Base-by-base conservation (phyloP, 2,797 vertebrate species). In the Sebastes nivosus region DNA sequence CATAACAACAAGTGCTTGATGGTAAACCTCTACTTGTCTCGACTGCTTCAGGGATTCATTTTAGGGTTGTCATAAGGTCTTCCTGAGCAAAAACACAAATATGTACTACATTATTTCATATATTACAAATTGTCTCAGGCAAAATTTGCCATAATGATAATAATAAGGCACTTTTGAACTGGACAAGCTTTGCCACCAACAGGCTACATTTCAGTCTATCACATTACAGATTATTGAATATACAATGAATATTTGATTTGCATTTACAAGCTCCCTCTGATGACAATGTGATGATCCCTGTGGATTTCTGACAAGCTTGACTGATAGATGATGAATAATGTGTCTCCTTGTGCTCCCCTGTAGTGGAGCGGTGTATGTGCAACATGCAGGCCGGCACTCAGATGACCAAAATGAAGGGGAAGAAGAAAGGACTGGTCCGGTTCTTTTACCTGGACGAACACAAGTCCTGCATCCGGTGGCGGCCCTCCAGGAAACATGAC, bases 281-380 rank as follows among this genome's bases (percentile, higher is more conserved):
- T 57, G 13, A 57, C 3, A 67, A 67, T 46, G 34, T 52, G 24
- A 27, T 74, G n/a, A 42, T 32, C 54, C 22, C 12, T 11, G 4
- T 50, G 4, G 25, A 66, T 64, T 72, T 79, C 54, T 73, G 55
- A 20, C 16, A 3, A n/a, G 34, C 57, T 61, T 59, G 25, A 68
- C 34, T 38, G 25, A 64, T 13, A 29, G 30, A 65, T 63, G 27
- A 67, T 72, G 0, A 70, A 64, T 70, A 27, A 57, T 14, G 6
- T 52, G 5, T 74, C 32, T 77, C 10, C 4, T 24, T 79, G 46
- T 89, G 69, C 20, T 58, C 4, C 60, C 46, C 57, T 88, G 61
- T 87, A 99, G 98, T 99, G 96, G 98, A 99, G 94, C 95, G 96
- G 87, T 99, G 97, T 65, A 97, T 99, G 97, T 97, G 95, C 72